Percentiles rank a stretch among this genome's conserved stretches.
Conservation (phyloP, 2,797 vertebrate species). For the Mallotus villosus region DNA sequence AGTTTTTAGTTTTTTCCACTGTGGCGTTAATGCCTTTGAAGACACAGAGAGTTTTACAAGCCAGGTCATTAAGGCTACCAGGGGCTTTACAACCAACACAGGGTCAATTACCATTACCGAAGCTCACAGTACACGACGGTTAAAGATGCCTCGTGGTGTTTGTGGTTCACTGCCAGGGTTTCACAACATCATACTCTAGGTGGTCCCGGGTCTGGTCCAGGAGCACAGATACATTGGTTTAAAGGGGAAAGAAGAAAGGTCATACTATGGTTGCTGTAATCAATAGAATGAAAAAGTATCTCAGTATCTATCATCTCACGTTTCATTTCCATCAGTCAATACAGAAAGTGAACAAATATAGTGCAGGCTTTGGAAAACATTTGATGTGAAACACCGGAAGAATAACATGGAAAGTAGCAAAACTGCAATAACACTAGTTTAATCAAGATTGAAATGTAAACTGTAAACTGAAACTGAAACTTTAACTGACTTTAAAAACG, state of each 20-base stretch:
- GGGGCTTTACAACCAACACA: constrained; percentile 37
- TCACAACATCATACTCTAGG: constrained; percentile 1
- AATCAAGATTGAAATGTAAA: neutral
- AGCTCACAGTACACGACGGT: constrained; percentile 35
- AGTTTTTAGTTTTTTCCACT: constrained; percentile 53
- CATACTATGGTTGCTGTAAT: too few species aligned
- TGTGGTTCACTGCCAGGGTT: neutral
- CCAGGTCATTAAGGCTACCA: constrained; percentile 26
- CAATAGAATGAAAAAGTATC: too few species aligned
- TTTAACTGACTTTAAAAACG: too few species aligned
- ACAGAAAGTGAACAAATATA: too few species aligned
- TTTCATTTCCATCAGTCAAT: too few species aligned
- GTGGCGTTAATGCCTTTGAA: constrained; percentile 46
- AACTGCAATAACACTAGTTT: too few species aligned
- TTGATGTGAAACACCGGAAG: constrained; percentile 1
- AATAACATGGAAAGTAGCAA: too few species aligned
- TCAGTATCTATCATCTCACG: too few species aligned
- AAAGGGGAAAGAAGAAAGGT: too few species aligned
- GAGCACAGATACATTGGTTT: neutral
- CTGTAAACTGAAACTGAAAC: neutral
- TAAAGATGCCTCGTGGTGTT: constrained; percentile 30
- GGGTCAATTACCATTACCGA: constrained; percentile 37
- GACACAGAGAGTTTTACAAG: constrained; percentile 37
- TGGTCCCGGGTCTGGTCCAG: neutral
- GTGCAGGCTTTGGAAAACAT: too few species aligned